Evolutionary conservation across 2,888 invertebrate species (phyloP).

Genomic region (Dysmachus trigonus): DNA sequence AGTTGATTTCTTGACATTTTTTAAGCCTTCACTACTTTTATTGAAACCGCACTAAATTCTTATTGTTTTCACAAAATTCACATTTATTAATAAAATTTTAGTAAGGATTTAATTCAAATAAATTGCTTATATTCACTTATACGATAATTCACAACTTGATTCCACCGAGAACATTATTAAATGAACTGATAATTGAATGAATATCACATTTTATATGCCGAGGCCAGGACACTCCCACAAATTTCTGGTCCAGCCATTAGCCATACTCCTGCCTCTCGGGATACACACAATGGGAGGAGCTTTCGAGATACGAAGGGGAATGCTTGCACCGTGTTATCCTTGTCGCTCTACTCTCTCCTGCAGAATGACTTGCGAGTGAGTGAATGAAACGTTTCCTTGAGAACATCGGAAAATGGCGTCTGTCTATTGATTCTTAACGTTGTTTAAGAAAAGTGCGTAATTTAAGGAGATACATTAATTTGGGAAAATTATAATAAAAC

Average conservation of each 20-base stretch:
- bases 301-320: not conserved
- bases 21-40: not conserved
- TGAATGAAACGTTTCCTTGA: not conserved
- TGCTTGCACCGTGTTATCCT: not conserved
- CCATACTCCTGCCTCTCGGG: not conserved
- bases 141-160: not conserved
- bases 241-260: conserved; percentile 2
- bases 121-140: not conserved
- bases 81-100: not conserved
- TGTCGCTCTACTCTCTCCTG: not conserved
- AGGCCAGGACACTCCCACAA: not conserved
- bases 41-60: not conserved
- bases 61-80: not conserved
- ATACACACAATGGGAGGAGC: not conserved
- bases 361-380: not conserved
- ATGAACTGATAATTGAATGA: not conserved
- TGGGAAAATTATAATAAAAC: not conserved
- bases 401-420: not conserved
- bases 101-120: not conserved
- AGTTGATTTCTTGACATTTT: conserved; percentile 69
- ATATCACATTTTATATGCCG: not conserved
- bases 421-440: not conserved
- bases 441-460: not conserved
- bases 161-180: not conserved
- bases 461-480: not conserved